Percentiles rank a stretch among this genome's conserved stretches.
Evolutionary conservation across 1,140 invertebrate genomes (phyloP).

Genomic region (Plodia interpunctella): DNA sequence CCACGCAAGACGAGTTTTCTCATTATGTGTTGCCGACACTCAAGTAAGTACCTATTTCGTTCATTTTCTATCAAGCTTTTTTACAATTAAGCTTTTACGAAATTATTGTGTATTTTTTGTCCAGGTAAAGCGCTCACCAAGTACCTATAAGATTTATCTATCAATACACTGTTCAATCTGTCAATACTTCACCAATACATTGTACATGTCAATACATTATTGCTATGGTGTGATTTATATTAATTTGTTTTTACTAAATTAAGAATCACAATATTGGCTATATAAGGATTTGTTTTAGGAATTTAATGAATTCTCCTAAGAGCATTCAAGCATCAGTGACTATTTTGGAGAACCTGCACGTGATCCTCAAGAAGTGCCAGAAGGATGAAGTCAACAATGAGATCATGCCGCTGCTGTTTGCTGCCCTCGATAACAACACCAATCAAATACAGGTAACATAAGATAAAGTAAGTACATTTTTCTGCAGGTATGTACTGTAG

Average conservation of each 20-base stretch:
- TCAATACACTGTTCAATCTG: too few species aligned
- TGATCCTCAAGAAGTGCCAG: slow-evolving; percentile 92
- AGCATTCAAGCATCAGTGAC: slow-evolving; percentile 94
- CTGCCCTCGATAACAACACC: slow-evolving; percentile 93
- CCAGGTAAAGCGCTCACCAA: too few species aligned
- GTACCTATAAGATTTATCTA: too few species aligned
- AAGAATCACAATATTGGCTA: slow-evolving; percentile 1
- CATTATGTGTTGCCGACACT: slow-evolving; percentile 79
- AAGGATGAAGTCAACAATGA: slow-evolving; percentile 88
- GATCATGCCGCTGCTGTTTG: slow-evolving; percentile 92
- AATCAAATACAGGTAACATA: slow-evolving; percentile 91
- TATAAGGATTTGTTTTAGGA: slow-evolving; percentile 36
- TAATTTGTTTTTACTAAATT: not conserved
- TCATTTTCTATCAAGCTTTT: too few species aligned
- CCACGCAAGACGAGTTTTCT: slow-evolving; percentile 89
- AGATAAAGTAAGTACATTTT: too few species aligned
- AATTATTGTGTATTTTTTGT: too few species aligned
- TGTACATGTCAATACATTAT: too few species aligned
- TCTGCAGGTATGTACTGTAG: too few species aligned
- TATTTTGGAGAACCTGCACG: slow-evolving; percentile 93
- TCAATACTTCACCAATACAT: too few species aligned
- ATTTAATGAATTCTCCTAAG: slow-evolving; percentile 88
- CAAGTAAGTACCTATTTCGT: slow-evolving; percentile 36
- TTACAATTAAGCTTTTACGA: too few species aligned
- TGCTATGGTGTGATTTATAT: not conserved